Conservation (phyloP, 2,888 invertebrate species). For the Pristionchus arcanus region DNA sequence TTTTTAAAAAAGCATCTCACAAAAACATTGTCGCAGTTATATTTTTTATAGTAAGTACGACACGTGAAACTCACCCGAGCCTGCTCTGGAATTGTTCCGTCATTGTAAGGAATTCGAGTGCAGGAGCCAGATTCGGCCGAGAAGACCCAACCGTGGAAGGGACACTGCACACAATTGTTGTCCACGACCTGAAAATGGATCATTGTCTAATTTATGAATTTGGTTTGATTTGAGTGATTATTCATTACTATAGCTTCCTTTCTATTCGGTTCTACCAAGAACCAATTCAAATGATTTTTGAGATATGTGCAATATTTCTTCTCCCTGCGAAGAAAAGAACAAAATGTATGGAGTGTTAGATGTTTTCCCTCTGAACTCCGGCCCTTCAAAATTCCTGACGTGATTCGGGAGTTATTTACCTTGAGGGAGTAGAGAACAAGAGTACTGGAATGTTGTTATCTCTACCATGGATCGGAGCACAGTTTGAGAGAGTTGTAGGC, state of each 20-base stretch:
- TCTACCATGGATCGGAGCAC: not conserved
- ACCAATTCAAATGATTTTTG: not conserved
- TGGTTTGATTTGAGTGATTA: too few relatives aligned
- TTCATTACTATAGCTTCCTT: too few relatives aligned
- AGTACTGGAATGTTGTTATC: slow-evolving; percentile 18
- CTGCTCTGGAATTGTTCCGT: slow-evolving; percentile 83
- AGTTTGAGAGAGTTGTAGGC: not conserved
- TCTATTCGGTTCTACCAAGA: too few relatives aligned
- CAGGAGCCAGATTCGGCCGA: slow-evolving; percentile 87
- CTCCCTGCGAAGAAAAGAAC: not conserved
- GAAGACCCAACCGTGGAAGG: slow-evolving; percentile 92
- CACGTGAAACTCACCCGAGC: slow-evolving; percentile 81
- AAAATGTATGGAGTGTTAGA: not conserved
- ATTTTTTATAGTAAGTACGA: not conserved
- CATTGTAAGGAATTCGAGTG: slow-evolving; percentile 86
- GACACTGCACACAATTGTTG: slow-evolving; percentile 88
- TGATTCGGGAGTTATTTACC: too few relatives aligned
- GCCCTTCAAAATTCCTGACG: too few relatives aligned
- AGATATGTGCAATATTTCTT: not conserved
- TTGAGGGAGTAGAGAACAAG: too few relatives aligned
- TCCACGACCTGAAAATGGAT: slow-evolving; percentile 78
- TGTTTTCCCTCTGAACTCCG: not conserved
- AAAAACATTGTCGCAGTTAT: not conserved
- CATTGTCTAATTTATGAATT: too few relatives aligned
- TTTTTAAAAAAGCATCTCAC: not conserved